Percentiles rank a stretch among this genome's conserved stretches.
Conservation (phyloP, 1,140 invertebrate species). For the Trinorchestia longiramus region DNA sequence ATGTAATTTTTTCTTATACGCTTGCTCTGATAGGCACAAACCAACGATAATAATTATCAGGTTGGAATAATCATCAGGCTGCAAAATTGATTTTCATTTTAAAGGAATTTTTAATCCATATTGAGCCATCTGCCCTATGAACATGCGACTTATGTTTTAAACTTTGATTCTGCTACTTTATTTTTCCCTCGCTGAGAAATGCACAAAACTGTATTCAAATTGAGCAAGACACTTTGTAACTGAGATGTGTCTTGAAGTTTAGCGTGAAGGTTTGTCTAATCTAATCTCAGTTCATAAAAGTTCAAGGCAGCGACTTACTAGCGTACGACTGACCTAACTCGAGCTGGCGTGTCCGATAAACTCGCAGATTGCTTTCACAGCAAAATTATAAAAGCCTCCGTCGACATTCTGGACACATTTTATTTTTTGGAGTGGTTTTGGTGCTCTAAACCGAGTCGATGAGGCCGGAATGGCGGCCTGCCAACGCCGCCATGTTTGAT, state of each 20-base stretch:
- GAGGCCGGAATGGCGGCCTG: neutral
- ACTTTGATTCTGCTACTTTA: neutral
- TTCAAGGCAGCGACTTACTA: neutral
- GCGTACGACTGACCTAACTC: constrained; percentile 28
- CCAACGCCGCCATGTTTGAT: constrained; percentile 6
- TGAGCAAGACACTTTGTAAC: neutral
- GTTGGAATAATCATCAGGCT: too few species aligned
- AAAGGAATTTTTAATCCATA: too few species aligned
- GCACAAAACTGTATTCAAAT: neutral
- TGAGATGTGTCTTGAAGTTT: neutral
- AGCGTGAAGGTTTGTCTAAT: neutral
- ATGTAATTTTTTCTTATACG: too few species aligned
- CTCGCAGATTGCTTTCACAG: constrained; percentile 34
- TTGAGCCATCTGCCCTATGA: too few species aligned
- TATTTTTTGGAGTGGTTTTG: neutral
- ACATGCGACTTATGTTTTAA: neutral
- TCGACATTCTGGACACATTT: constrained; percentile 8
- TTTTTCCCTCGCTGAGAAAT: neutral
- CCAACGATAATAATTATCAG: too few species aligned
- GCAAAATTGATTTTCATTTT: too few species aligned
- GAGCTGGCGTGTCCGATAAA: constrained; percentile 22
- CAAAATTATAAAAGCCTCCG: constrained; percentile 45
- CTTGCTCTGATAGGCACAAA: too few species aligned
- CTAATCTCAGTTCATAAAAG: constrained; percentile 31
- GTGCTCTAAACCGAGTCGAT: neutral